phyloP scores from a whole-genome alignment of 2,797 vertebrate species.

The Morelia viridis region DNA sequence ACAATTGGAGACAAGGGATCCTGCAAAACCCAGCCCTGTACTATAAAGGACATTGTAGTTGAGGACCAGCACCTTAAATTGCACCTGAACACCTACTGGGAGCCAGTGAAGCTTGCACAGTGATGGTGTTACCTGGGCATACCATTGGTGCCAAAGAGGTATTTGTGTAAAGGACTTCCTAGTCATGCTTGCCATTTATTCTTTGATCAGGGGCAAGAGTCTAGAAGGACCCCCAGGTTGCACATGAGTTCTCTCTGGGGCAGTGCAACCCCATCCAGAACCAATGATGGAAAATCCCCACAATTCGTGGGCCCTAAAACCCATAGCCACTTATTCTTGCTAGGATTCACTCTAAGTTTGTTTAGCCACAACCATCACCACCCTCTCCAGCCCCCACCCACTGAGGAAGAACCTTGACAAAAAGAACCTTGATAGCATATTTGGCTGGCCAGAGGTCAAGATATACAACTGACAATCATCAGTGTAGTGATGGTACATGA shows the following conservation, averaged over 20 bases:
- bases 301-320: neutral
- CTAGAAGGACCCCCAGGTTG: neutral
- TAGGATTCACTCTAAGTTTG: neutral
- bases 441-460: neutral
- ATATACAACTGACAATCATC: neutral
- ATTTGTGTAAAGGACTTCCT: neutral
- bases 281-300: neutral
- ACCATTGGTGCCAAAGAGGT: neutral
- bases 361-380: neutral
- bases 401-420: neutral
- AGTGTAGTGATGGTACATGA: neutral
- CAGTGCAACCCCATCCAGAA: neutral
- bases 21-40: neutral
- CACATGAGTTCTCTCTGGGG: neutral
- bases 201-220: neutral
- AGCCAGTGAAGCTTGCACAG: neutral
- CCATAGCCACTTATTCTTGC: neutral
- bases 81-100: neutral
- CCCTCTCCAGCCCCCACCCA: neutral
- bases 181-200: neutral
- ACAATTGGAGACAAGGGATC: neutral
- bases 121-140: neutral
- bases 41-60: neutral
- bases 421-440: neutral
- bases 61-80: neutral